Base-by-base conservation (phyloP, 1,140 invertebrate genomes). In the Drosophila nigromelanica region DNA sequence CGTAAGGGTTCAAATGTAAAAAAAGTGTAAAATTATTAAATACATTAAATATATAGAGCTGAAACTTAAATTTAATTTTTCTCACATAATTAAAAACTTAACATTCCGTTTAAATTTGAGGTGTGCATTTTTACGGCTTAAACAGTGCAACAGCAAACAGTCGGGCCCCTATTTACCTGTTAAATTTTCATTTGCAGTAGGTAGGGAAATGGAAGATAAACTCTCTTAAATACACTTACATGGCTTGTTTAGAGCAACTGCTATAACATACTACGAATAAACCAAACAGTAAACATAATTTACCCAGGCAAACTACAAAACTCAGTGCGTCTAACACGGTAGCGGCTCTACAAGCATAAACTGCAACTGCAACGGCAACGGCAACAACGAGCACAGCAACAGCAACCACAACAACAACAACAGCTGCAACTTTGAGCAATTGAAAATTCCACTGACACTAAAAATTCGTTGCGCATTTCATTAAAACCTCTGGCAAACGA, bases 381-480 rank as follows among this genome's bases (percentile, higher is more conserved):
- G 27, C 72, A 62, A 42, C 37, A 50, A 40, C 72, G 69, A 18
- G 18, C 18, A 70, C 40, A 12, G 37, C 63, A 30, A 27, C 35
- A 39, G 12, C 63, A 52, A 15, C 50, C 39, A 14, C 60, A 63
- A 18, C 14, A 33, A 14, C 58, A 67, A 59, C 60, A 80, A 54
- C 43, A 43, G 39, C 33, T 70, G 72, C 72, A 80, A 62, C 73
- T 76, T 61, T 70, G 64, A 81, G 79, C 79, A 82, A 82, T 81
- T 75, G 70, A 71, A 78, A 82, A 82, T 75, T 80, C 79, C 71
- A 78, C 75, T 82, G 79, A 78, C 79, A 82, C 79, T 82, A 75
- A 82, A 78, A 81, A 82, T 82, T 82, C 75, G 70, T 78, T 78
- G 79, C 79, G 79, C 79, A 82, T 82, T 82, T 82, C 79, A 82